Conservation (phyloP, 64 coral and sea anemone species). For the Actinia equina region DNA sequence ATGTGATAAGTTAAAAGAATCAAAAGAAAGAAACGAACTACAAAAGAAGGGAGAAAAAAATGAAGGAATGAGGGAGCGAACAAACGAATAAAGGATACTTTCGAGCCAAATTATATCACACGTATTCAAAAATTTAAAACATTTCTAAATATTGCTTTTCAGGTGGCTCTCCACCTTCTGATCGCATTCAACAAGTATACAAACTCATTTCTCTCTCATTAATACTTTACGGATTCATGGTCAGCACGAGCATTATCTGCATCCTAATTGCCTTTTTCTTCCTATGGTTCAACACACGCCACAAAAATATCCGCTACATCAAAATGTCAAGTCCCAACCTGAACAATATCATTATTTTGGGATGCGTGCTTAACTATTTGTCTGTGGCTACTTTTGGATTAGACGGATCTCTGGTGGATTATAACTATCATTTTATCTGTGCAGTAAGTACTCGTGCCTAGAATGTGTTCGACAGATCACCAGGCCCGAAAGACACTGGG, state of each 20-base stretch:
- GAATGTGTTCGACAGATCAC: no score
- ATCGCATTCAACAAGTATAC: conserved; percentile 49
- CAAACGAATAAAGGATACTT: neutral
- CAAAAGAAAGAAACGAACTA: no score
- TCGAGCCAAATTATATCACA: no score
- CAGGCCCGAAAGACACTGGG: no score
- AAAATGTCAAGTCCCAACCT: conserved; percentile 97
- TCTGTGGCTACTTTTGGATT: conserved; percentile 81
- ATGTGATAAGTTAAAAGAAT: no score
- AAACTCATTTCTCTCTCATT: conserved; percentile 50
- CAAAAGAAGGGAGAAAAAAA: no score
- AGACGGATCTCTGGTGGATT: conserved; percentile 46
- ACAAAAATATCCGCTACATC: conserved; percentile 69
- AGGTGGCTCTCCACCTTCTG: conserved; percentile 71
- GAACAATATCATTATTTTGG: conserved; percentile 73
- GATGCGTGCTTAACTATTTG: conserved; percentile 67
- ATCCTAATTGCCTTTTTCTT: conserved; percentile 62
- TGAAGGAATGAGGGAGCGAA: no score
- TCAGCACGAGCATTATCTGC: conserved; percentile 38
- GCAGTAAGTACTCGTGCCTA: conserved; percentile 37
- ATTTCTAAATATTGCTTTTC: neutral
- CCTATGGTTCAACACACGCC: conserved; percentile 74
- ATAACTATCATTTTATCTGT: conserved; percentile 54
- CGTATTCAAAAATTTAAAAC: no score
- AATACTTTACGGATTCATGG: conserved; percentile 53